Evolutionary conservation across 2,113 vertebrate species (phyloP), one percentile per base, ranked within the genome.

Genomic region (Petaurus breviceps): DNA sequence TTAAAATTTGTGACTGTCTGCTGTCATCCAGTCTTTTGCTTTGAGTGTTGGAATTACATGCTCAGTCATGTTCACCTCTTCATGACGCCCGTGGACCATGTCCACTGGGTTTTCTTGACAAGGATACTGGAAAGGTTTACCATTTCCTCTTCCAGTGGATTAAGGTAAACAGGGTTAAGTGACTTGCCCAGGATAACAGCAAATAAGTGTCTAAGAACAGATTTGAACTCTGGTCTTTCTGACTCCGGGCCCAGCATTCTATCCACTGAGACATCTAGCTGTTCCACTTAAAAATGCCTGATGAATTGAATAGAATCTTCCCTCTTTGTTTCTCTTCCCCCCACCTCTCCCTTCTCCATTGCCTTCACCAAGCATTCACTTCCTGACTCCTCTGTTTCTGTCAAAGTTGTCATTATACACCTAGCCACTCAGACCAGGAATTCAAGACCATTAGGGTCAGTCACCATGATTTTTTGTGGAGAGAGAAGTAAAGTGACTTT

Each of bases 401-500:
- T 84, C n/a, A 23, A 68, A 68, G 7, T 84, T 43, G 23, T 77
- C 37, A n/a, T 84, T 43, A 43, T 43, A 6, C 37, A 84, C 68
- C n/a, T 84, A 84, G 68, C 43, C 37, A 22, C 19, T 84, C 68
- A 43, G 68, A 84, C n/a, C 2, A 84, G n/a, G n/a, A 43, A 43
- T 84, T 84, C 68, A 43, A 84, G 68, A 84, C 19, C 68, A 23
- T 84, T 19, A 22, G 19, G n/a, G 37, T 84, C 19, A 84, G n/a
- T 43, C 37, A 84, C n/a, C 19, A 23, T 84, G 19, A 3, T 77
- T 77, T 68, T 43, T n/a, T 43, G 68, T 84, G n/a, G 68, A 43
- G 68, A 95, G 89, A 55, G 91, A 54, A 54, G 28, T 89, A 93
- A 94, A 93, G 46, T 37, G 50, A 28, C 53, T 77, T 95, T 95